phyloP scores from a whole-genome alignment of 2,113 vertebrate species.

The Empidonax traillii region DNA sequence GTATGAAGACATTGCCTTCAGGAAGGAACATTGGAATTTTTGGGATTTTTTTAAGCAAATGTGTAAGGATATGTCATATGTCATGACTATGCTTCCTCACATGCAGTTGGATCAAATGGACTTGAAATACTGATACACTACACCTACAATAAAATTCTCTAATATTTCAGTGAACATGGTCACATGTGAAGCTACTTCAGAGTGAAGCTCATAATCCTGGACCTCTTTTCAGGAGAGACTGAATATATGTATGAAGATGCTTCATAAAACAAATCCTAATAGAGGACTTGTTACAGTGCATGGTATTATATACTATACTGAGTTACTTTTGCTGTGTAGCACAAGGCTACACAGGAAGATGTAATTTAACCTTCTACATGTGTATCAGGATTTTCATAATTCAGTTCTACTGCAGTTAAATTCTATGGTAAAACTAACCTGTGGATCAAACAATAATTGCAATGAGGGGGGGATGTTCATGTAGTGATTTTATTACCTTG shows the following conservation, averaged over 20 bases:
- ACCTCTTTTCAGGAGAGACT: neutral
- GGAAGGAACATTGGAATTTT: neutral
- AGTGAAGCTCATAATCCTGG: neutral
- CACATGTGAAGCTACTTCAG: neutral
- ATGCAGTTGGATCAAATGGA: neutral
- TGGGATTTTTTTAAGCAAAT: neutral
- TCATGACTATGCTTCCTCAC: neutral
- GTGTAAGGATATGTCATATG: neutral
- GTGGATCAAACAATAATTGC: neutral
- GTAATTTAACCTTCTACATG: neutral
- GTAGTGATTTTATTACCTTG: neutral
- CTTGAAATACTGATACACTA: neutral
- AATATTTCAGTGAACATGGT: neutral
- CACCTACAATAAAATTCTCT: neutral
- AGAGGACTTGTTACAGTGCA: neutral
- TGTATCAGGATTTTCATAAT: neutral
- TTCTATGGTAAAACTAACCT: neutral
- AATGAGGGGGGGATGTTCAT: neutral
- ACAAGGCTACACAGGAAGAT: neutral
- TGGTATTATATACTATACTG: neutral
- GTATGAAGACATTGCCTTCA: neutral
- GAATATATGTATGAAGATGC: neutral
- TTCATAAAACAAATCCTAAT: neutral
- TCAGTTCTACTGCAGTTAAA: neutral
- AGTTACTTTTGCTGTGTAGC: neutral